phyloP scores from a whole-genome alignment of 2,888 invertebrate genomes.

The Amiota communis region DNA sequence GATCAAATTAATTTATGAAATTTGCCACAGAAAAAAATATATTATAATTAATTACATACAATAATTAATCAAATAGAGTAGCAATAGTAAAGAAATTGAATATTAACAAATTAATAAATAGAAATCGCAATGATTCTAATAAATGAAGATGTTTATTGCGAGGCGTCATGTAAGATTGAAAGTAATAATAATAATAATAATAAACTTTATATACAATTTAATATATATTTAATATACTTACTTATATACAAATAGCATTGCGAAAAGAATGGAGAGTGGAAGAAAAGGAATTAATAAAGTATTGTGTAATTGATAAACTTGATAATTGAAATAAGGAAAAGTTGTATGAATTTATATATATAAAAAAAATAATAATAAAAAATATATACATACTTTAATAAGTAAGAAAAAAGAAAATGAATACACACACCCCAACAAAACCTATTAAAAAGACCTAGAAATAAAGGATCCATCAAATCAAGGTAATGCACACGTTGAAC shows the following conservation, averaged over 20 bases:
- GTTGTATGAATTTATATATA: too few relatives aligned
- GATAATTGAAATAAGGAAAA: too few relatives aligned
- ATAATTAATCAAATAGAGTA: constrained; percentile 15
- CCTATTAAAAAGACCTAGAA: too few relatives aligned
- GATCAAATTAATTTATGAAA: constrained; percentile 2
- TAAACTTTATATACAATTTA: constrained; percentile 9
- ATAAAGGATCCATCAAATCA: too few relatives aligned
- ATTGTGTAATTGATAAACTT: too few relatives aligned
- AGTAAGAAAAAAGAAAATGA: too few relatives aligned
- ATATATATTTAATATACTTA: constrained; percentile 27
- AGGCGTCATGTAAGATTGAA: constrained; percentile 10
- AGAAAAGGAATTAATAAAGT: too few relatives aligned
- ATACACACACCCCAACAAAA: too few relatives aligned
- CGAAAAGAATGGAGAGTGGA: background rate
- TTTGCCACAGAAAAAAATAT: constrained; percentile 30
- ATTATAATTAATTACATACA: background rate
- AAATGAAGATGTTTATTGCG: constrained; percentile 21
- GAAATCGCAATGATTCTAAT: background rate
- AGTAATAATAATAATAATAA: background rate
- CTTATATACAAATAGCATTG: background rate
- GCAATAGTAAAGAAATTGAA: constrained; percentile 11
- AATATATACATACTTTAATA: too few relatives aligned
- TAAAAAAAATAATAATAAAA: too few relatives aligned
- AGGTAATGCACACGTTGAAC: too few relatives aligned
- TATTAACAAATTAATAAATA: background rate